A percentile compares a stretch with the other conserved stretches of the same genome.
Evolutionary conservation across 35 echinoderm and acorn worm species (phyloP).

Genomic region (Lytechinus pictus): DNA sequence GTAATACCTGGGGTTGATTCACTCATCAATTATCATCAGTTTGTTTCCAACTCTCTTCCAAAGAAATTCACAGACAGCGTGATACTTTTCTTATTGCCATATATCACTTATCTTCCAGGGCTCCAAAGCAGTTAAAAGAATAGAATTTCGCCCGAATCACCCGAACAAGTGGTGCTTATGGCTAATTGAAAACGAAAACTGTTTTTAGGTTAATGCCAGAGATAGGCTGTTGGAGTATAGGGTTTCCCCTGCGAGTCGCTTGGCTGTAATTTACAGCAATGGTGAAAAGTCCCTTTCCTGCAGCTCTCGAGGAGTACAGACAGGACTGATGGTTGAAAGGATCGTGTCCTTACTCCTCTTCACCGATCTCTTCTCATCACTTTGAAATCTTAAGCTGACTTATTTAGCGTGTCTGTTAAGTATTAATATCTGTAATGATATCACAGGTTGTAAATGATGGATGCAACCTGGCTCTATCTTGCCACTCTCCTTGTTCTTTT

Average conservation of each 20-base stretch:
- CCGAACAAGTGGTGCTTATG: constrained; percentile 38
- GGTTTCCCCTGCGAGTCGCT: constrained; percentile 21
- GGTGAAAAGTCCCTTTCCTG: background rate
- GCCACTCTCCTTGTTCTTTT: background rate
- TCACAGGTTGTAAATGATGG: background rate
- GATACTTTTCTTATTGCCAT: background rate
- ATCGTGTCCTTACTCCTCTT: background rate
- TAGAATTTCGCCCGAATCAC: background rate
- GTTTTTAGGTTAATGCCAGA: constrained; percentile 34
- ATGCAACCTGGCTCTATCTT: background rate
- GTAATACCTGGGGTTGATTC: background rate
- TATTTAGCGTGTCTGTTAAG: background rate
- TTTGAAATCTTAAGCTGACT: background rate
- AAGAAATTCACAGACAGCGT: background rate
- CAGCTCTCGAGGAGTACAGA: background rate
- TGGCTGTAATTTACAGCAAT: constrained; percentile 24
- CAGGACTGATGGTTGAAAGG: background rate
- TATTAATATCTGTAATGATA: constrained; percentile 15
- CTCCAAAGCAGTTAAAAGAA: background rate
- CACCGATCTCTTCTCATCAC: background rate
- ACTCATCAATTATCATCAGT: background rate
- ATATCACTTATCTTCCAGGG: background rate
- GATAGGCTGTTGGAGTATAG: constrained; percentile 21
- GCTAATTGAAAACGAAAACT: constrained; percentile 46
- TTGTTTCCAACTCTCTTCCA: background rate